Conservation (phyloP, 2,113 vertebrate species). For the Pygoscelis antarcticus region DNA sequence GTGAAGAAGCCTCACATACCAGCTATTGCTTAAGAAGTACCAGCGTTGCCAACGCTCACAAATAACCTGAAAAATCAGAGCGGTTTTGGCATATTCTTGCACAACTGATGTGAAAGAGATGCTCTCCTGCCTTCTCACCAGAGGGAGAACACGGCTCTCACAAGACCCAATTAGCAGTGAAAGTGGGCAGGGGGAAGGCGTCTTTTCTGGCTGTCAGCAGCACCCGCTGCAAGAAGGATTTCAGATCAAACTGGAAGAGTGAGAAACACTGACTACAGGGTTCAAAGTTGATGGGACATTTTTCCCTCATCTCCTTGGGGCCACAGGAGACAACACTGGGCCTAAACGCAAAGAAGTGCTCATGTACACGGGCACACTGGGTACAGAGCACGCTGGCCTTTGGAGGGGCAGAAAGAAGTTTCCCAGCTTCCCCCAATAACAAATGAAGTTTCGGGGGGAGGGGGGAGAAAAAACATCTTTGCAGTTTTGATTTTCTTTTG, state of each 20-base stretch:
- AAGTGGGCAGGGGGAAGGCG: neutral
- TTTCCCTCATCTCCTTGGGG: neutral
- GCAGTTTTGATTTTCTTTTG: neutral
- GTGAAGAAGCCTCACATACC: neutral
- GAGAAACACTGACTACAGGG: neutral
- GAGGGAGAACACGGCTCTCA: neutral
- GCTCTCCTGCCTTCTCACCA: neutral
- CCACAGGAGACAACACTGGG: no score
- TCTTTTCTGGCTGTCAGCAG: neutral
- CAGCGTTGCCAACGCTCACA: neutral
- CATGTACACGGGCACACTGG: accelerated
- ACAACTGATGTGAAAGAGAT: neutral
- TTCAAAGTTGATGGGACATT: neutral
- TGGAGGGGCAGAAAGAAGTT: neutral
- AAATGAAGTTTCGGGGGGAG: neutral
- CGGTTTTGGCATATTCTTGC: neutral
- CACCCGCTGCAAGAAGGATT: neutral
- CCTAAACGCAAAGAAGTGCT: neutral
- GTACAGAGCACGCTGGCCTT: neutral
- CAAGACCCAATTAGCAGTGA: neutral
- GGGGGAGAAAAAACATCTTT: neutral
- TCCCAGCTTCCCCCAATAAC: neutral
- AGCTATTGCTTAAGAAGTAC: neutral
- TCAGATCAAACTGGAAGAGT: neutral
- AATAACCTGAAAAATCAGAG: neutral